Evolutionary conservation across 2,113 vertebrate species (phyloP).

Genomic region (Setophaga coronata): DNA sequence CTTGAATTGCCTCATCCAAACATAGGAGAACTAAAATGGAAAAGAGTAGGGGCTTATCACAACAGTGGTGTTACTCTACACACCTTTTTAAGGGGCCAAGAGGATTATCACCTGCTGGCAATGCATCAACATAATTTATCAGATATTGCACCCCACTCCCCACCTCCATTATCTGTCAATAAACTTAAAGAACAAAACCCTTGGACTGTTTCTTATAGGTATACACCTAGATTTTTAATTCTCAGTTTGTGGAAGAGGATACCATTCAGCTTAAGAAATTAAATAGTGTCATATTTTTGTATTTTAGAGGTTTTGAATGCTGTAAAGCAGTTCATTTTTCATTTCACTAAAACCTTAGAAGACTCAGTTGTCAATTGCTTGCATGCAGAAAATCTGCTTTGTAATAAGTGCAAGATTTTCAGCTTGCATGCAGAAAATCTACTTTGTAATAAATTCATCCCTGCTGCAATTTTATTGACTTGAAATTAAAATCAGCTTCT

Average conservation of each 20-base stretch:
- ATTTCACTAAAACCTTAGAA: not conserved
- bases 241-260: not conserved
- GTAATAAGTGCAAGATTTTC: not conserved
- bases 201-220: not conserved
- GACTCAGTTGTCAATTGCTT: not conserved
- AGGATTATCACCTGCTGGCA: not conserved
- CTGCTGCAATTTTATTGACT: not conserved
- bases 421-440: not conserved
- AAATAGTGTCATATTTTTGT: not conserved
- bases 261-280: not conserved
- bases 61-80: not conserved
- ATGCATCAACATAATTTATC: not conserved
- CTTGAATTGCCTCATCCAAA: not conserved
- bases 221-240: not conserved
- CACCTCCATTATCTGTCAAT: not conserved
- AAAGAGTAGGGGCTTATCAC: not conserved
- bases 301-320: not conserved
- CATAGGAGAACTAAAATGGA: not conserved
- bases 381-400: not conserved
- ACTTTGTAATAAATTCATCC: not conserved
- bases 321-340: not conserved
- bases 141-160: accelerated
- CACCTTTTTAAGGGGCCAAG: not conserved
- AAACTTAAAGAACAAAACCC: not conserved
- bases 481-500: not conserved